A percentile compares a stretch with the other conserved stretches of the same genome.
Conservation (phyloP, 2,888 invertebrate species). For the Geophilus truncorum region DNA sequence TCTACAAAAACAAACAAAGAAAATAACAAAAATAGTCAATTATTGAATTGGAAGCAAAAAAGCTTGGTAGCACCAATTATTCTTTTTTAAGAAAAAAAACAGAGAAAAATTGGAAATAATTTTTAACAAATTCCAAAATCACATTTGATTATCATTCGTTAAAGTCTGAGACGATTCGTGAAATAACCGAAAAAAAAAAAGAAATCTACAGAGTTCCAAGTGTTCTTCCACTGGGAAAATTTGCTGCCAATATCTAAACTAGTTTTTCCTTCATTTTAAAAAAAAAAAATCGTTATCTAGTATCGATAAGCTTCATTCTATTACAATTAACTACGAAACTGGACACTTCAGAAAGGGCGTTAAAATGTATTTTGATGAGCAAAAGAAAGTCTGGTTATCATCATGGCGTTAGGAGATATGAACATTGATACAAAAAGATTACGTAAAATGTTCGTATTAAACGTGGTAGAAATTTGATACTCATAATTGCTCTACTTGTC, state of each 20-base stretch:
- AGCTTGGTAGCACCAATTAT: neutral
- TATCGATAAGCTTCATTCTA: neutral
- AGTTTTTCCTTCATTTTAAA: neutral
- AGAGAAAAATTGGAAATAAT: neutral
- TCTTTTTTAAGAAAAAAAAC: no score
- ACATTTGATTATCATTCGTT: neutral
- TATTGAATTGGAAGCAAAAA: neutral
- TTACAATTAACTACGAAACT: neutral
- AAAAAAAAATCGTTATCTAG: neutral
- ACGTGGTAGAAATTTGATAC: conserved; percentile 14
- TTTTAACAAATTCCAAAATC: neutral
- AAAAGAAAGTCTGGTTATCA: conserved; percentile 15
- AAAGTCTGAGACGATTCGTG: neutral
- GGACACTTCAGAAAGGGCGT: neutral
- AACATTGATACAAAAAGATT: neutral
- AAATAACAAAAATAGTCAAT: neutral
- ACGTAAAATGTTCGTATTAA: neutral
- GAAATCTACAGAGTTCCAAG: neutral
- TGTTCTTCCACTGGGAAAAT: neutral
- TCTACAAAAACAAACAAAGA: neutral
- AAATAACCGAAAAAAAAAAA: neutral
- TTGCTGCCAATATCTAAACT: neutral
- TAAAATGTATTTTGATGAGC: neutral
- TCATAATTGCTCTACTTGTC: neutral
- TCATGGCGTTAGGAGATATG: neutral